Conservation (phyloP, 1,140 invertebrate species). For the Drosophila nikananu region DNA sequence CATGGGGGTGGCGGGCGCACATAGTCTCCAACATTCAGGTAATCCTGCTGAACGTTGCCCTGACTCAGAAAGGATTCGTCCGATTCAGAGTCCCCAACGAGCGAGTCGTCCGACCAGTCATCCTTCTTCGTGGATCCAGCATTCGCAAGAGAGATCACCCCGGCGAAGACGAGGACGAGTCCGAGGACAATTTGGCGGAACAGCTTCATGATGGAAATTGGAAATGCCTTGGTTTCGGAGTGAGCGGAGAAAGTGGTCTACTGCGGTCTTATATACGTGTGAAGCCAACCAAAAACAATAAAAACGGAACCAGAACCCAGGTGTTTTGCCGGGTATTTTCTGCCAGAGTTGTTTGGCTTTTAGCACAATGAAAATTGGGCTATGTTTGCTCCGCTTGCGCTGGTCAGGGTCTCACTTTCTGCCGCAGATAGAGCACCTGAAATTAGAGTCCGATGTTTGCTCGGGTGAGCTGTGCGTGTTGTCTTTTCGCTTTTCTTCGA, state of each 20-base stretch:
- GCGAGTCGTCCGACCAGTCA: not conserved
- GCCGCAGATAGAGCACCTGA: not conserved
- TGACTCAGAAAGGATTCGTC: not conserved
- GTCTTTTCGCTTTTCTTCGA: slow-evolving; percentile 6
- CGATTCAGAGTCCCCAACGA: not conserved
- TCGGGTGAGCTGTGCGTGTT: slow-evolving; percentile 9
- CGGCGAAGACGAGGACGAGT: slow-evolving; percentile 11
- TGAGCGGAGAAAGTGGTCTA: slow-evolving; percentile 18
- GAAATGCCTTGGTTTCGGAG: not conserved
- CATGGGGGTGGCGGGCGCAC: slow-evolving; percentile 23
- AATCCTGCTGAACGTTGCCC: slow-evolving; percentile 15
- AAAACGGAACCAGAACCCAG: slow-evolving; percentile 14
- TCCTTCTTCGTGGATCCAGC: not conserved
- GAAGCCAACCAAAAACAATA: not conserved
- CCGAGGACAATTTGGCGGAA: slow-evolving; percentile 7
- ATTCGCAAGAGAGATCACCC: not conserved
- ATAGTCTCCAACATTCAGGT: slow-evolving; percentile 38
- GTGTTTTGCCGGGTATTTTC: slow-evolving; percentile 18
- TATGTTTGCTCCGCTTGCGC: slow-evolving; percentile 22
- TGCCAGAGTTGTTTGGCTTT: slow-evolving; percentile 7
- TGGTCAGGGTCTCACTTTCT: slow-evolving; percentile 12
- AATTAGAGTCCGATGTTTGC: not conserved
- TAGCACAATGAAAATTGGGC: slow-evolving; percentile 11
- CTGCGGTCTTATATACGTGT: slow-evolving; percentile 9
- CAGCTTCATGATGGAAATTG: slow-evolving; percentile 16